Conservation (phyloP, 2,113 vertebrate species). For the Coptodon bakossiorum region DNA sequence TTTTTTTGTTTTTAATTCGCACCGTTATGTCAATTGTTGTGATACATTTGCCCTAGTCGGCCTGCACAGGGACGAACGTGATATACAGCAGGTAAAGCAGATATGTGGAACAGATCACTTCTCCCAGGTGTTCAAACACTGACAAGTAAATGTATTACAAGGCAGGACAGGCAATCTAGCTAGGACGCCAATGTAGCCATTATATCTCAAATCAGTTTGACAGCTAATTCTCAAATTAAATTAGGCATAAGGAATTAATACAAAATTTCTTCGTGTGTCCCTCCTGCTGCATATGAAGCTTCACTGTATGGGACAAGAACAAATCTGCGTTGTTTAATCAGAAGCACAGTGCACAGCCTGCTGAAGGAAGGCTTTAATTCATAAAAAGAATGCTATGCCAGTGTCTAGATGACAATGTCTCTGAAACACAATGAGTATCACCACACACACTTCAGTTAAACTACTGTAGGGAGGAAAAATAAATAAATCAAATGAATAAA, state of each 20-base stretch:
- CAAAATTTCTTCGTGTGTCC: neutral
- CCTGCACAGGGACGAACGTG: neutral
- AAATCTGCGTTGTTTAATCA: neutral
- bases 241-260: neutral
- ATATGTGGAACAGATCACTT: neutral
- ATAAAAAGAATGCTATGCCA: neutral
- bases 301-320: neutral
- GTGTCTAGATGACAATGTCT: neutral
- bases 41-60: neutral
- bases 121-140: neutral
- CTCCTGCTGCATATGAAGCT: neutral
- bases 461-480: neutral
- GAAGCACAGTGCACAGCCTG: neutral
- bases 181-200: neutral
- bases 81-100: neutral
- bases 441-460: neutral
- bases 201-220: neutral
- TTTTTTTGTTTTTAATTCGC: neutral
- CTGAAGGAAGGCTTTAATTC: neutral
- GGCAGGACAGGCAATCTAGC: neutral
- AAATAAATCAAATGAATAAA: neutral
- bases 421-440: neutral
- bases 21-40: neutral
- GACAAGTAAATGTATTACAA: neutral
- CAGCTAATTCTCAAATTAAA: neutral